Evolutionary conservation across 2,888 invertebrate species (phyloP), one percentile per base, ranked within the genome.

Genomic region (Callyntrura sp.): DNA sequence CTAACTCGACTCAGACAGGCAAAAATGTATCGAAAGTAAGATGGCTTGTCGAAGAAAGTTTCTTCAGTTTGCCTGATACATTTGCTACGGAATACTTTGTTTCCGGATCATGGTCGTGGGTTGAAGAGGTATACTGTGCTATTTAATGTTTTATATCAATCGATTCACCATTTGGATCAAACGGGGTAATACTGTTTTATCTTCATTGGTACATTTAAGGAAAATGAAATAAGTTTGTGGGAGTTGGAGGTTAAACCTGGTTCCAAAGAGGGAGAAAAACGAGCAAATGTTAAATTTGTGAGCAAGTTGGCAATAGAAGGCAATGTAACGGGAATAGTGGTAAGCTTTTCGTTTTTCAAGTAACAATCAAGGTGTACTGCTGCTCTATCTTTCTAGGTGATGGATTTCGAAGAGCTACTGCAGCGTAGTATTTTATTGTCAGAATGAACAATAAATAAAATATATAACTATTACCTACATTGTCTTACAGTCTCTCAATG

Each of bases 11-110:
- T 0, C 93, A 93, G 87, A 90, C 90, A 12, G 93, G 92, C 23
- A 92, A 90, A 57, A 90, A 84, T 73, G 85, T 93, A 23, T 76
- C 91, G 0, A 92, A 91, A 70, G 91, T 93, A 43, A 76, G 92
- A 8, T 93, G 93, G 93, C 35, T 93, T 11, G 28, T 92, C 12
- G 84, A 90, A 17, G 81, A 91, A 25, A 43, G 17, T 14, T 78
- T 60, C 57, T 84, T 78, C 51, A 78, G 88, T 55, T 78, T 92
- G 9, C 89, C 91, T 0, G 92, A 93, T 70, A 84, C 89, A 8
- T 73, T 76, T 60, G 92, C 92, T 0, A 90, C 92, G 0, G 93
- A 93, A 73, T 91, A 92, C 76, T 93, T 93, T 85, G 68, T 93
- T 3, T 84, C 89, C 14, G 91, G 92, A 9, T 90, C 91, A 11